These are phyloP conservation scores for Strigamia crassipes DNA, from an alignment of 2,888 invertebrate genomes.

Conservation along the genomic window DNA sequence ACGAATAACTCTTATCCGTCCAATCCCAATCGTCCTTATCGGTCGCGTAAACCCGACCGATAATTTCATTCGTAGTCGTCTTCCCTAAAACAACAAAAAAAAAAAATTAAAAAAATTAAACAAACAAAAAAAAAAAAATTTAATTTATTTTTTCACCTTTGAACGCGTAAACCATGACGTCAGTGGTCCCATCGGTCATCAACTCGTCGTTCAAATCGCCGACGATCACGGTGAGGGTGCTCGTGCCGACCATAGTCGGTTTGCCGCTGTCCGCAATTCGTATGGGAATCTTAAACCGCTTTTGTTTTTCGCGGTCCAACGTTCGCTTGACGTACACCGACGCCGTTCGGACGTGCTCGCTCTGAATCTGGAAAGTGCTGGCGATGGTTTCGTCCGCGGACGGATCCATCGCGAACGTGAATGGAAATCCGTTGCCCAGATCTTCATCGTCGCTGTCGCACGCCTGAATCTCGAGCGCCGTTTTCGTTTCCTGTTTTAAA, in stretches of 20 bases:
- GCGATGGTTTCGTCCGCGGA: conserved; percentile 72
- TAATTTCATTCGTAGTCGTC: conserved; percentile 9
- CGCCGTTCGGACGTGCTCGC: conserved; percentile 63
- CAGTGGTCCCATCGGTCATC: conserved; percentile 84
- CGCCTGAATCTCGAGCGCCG: conserved; percentile 46
- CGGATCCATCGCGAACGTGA: conserved; percentile 71
- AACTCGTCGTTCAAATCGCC: conserved; percentile 93
- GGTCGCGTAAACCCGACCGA: conserved; percentile 88
- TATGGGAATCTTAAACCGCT: conserved; percentile 86
- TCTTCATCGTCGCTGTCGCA: conserved; percentile 52
- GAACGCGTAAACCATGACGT: conserved; percentile 93
- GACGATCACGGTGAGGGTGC: conserved; percentile 84
- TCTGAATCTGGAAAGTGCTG: conserved; percentile 63
- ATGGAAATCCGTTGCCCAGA: conserved; percentile 77
- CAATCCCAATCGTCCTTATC: conserved; percentile 98
- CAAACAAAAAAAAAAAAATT: not conserved
- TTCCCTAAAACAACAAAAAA: conserved; percentile 42
- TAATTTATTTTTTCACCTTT: conserved; percentile 64
- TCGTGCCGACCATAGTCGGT: conserved; percentile 75
- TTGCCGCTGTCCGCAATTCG: conserved; percentile 83
- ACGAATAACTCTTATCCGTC: conserved; percentile 83
- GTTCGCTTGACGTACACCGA: conserved; percentile 71
- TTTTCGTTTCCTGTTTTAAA: not conserved
- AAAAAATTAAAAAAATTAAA: too few relatives aligned
- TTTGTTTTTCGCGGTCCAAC: conserved; percentile 86